Evolutionary conservation across 2,888 invertebrate genomes (phyloP), one percentile per base, ranked within the genome.

Genomic region (Automeris io): DNA sequence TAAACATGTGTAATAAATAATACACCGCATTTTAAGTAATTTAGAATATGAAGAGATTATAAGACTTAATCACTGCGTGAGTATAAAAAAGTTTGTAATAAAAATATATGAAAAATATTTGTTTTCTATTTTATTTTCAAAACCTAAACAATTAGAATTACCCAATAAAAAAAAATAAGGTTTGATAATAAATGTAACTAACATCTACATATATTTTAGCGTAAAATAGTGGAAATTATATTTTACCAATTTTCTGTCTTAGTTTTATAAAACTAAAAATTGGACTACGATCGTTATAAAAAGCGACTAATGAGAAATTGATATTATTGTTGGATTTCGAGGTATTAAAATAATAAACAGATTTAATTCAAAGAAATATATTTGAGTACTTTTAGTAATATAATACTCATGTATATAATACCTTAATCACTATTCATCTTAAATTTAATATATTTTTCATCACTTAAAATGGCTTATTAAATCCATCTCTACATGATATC

Each of bases 41-140:
- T 37, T 31, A 32, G 22, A 59, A 65, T 58, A 55, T 67, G 63
- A 81, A 80, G 80, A 80, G 78, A 73, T 70, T 29, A 78, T 70
- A 85, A 85, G 85, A 85, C 85, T 85, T 79, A 77, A 70, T 69
- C 72, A 73, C 61, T 68, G 67, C 70, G 70, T 70, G 62, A 70
- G 63, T 61, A n/a, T 60, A 67, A 64, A 67, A 57, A 61, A 61
- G 60, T 77, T 79, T 80, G 59, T 71, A 79, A 75, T 80, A 80
- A 82, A 75, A 70, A 43, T 44, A 46, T 54, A 60, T 54, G 42
- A 42, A 52, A 55, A 51, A 46, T 39, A 22, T 36, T 33, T 11
- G 34, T 7, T 23, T 46, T 41, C 42, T 18, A 25, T 36, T 39
- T 41, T 16, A 37, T 31, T 13, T 34, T n/a, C 33, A 26, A 33